Base-by-base conservation (phyloP, 1,140 invertebrate species). In the Sycophila sp. region DNA sequence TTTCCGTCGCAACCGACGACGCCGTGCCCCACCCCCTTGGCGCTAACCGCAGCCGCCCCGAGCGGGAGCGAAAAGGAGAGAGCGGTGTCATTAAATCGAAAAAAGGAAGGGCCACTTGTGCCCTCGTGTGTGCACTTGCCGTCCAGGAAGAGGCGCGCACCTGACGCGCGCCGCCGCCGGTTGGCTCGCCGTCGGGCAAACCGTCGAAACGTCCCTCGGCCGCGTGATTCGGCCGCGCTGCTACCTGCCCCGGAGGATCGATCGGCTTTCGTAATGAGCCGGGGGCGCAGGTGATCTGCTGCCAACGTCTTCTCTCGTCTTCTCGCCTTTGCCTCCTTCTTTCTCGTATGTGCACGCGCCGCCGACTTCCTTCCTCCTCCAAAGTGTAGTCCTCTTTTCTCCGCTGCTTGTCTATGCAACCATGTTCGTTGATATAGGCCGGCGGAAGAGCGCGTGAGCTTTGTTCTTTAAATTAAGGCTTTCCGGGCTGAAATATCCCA, bases 141-240 rank as follows among this genome's bases (percentile, higher is more conserved):
- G 79, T 78, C 75, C 82, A 83, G 83, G 83, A 84, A 84, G 82
- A 79, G n/a, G n/a, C n/a, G n/a, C 77, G 79, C 83, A 84, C 81
- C 83, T 84, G 81, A 84, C 80, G 78, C 62, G 17, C 26, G 19
- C 71, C 55, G 66, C 60, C 76, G 24, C 24, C 53, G 38, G 65
- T 45, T 42, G 40, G 2, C 19, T 7, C 32, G 62, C 32, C 30
- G 24, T 58, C 47, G 19, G 42, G 60, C 64, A 59, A 67, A 82
- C 76, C 75, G 72, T 80, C 78, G 77, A 67, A 83, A 83, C 80
- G 79, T 77, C 81, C 81, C 72, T 73, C 80, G 75, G 70, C 75
- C 32, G 47, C 17, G 59, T 70, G 69, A 59, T 59, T 59, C 64
- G 30, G 17, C 17, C 40, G 42, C 60, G 0, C 47, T 17, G 13